Evolutionary conservation across 2,113 vertebrate genomes (phyloP).

Genomic region (Myiopsitta monachus): DNA sequence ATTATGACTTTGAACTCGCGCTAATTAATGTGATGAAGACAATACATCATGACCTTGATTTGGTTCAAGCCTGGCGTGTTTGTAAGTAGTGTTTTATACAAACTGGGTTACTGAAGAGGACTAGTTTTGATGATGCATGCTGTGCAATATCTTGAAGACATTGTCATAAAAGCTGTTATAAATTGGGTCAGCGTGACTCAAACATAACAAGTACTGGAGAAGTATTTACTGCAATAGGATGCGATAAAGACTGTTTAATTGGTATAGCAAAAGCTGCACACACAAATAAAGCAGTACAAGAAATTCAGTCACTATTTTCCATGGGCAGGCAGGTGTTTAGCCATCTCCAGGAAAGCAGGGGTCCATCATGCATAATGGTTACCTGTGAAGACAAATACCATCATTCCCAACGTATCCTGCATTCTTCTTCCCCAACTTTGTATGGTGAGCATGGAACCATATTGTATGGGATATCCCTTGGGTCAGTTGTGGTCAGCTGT

Average conservation of each 20-base stretch:
- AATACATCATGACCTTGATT: background rate
- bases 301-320: background rate
- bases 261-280: background rate
- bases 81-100: background rate
- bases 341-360: background rate
- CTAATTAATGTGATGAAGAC: background rate
- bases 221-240: background rate
- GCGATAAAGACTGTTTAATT: background rate
- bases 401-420: background rate
- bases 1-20: background rate
- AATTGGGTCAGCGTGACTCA: background rate
- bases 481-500: background rate
- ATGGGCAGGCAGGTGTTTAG: background rate
- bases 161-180: background rate
- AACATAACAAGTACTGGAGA: background rate
- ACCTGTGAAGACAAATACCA: background rate
- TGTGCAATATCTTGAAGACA: background rate
- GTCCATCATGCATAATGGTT: background rate
- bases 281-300: background rate
- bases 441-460: background rate
- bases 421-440: background rate
- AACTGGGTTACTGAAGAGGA: background rate
- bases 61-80: background rate
- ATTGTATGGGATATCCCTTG: background rate
- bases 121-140: background rate